Evolutionary conservation across 2,888 invertebrate genomes (phyloP).

Genomic region (Autographa pulchrina): DNA sequence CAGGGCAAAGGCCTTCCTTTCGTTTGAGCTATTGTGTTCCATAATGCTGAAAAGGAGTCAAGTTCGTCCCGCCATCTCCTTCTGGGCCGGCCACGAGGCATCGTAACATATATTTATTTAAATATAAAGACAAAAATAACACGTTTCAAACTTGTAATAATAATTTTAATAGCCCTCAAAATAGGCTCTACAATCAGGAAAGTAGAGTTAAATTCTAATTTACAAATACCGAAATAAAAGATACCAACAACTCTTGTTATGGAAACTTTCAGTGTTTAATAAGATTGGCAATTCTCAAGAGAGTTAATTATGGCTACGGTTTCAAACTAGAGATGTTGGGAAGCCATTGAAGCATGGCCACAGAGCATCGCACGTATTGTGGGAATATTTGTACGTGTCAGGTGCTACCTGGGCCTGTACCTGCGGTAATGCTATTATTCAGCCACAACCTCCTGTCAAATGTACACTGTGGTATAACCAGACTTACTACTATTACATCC

Average conservation of each 20-base stretch:
- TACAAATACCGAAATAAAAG: conserved; percentile 12
- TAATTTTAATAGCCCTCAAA: background rate
- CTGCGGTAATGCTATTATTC: conserved; percentile 76
- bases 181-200: background rate
- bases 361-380: conserved; percentile 58
- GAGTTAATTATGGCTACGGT: conserved; percentile 9
- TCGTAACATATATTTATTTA: background rate
- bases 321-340: conserved; percentile 25
- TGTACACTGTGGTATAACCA: conserved; percentile 40
- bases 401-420: conserved; percentile 78
- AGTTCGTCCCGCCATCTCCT: too few relatives aligned
- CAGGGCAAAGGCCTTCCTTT: too few relatives aligned
- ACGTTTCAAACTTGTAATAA: background rate
- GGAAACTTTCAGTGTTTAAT: conserved; percentile 12
- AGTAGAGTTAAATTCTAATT: background rate
- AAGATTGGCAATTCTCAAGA: background rate
- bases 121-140: background rate
- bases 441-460: conserved; percentile 51
- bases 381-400: conserved; percentile 76
- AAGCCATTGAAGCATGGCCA: conserved; percentile 43
- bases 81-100: too few relatives aligned
- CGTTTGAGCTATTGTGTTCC: too few relatives aligned
- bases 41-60: too few relatives aligned
- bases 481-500: conserved; percentile 33
- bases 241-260: conserved; percentile 27